Evolutionary conservation across 2,113 vertebrate genomes (phyloP).

Genomic region (Ploceus nigricollis): DNA sequence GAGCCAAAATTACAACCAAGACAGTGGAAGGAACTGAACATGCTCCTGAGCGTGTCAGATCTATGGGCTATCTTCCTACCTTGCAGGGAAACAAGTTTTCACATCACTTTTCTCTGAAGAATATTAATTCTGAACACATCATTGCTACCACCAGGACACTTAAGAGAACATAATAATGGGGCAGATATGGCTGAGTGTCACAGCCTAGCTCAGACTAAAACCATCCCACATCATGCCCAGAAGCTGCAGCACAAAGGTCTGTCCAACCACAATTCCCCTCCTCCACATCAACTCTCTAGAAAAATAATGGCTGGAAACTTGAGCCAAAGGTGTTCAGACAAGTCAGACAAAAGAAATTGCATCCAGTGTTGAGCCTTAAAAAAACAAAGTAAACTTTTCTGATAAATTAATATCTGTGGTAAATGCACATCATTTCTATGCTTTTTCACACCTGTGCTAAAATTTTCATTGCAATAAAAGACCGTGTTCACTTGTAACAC

Average conservation of each 20-base stretch:
- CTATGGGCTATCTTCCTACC: not conserved
- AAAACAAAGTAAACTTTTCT: not conserved
- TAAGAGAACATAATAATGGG: fast-evolving
- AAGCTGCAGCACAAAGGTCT: not conserved
- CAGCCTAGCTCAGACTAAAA: not conserved
- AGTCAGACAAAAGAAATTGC: not conserved
- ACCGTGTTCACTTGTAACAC: not conserved
- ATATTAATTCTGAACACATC: not conserved
- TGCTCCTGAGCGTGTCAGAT: not conserved
- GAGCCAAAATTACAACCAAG: not conserved
- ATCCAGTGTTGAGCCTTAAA: not conserved
- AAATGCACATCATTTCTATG: not conserved
- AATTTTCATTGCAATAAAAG: not conserved
- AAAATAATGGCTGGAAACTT: not conserved
- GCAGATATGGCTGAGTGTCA: not conserved
- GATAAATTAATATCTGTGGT: not conserved
- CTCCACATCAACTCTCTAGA: not conserved
- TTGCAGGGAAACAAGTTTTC: not conserved
- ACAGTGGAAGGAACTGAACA: not conserved
- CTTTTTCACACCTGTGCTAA: not conserved
- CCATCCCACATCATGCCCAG: fast-evolving
- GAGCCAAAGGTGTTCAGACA: not conserved
- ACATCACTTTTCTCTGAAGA: not conserved
- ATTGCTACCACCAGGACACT: not conserved
- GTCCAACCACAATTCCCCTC: not conserved